Evolutionary conservation across 2,113 vertebrate species (phyloP).

Genomic region (Takifugu flavidus): DNA sequence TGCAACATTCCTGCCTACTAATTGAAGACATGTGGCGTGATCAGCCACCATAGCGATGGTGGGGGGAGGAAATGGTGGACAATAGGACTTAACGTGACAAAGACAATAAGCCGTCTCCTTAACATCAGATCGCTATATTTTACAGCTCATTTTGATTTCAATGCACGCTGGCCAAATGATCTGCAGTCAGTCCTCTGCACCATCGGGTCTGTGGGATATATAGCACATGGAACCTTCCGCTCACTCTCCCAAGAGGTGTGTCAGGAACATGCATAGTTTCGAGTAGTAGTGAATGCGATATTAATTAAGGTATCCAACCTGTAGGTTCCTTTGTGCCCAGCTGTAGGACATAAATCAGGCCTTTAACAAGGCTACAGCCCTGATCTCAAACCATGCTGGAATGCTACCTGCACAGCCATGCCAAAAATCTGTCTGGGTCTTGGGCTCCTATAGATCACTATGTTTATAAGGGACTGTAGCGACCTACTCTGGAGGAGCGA

Average conservation of each 20-base stretch:
- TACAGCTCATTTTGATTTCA: background rate
- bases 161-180: conserved; percentile 4
- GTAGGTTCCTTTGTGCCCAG: conserved; percentile 70
- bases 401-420: conserved; percentile 76
- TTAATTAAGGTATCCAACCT: conserved; percentile 71
- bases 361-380: conserved; percentile 72
- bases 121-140: background rate
- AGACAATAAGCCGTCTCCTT: conserved; percentile 14
- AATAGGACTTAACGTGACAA: conserved; percentile 10
- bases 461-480: conserved; percentile 54
- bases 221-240: conserved; percentile 34
- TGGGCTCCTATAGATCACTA: conserved; percentile 76
- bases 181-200: conserved; percentile 5
- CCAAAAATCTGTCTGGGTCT: conserved; percentile 85
- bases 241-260: conserved; percentile 54
- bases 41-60: conserved; percentile 32
- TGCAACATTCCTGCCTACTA: conserved; percentile 58
- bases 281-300: conserved; percentile 57
- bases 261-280: conserved; percentile 55
- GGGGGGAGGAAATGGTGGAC: conserved; percentile 38
- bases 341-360: conserved; percentile 75
- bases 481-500: conserved; percentile 37
- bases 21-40: conserved; percentile 68
- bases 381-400: conserved; percentile 83
- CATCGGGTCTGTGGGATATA: conserved; percentile 41